Evolutionary conservation across 2,888 invertebrate species (phyloP).

Genomic region (Ochlodes sylvanus): DNA sequence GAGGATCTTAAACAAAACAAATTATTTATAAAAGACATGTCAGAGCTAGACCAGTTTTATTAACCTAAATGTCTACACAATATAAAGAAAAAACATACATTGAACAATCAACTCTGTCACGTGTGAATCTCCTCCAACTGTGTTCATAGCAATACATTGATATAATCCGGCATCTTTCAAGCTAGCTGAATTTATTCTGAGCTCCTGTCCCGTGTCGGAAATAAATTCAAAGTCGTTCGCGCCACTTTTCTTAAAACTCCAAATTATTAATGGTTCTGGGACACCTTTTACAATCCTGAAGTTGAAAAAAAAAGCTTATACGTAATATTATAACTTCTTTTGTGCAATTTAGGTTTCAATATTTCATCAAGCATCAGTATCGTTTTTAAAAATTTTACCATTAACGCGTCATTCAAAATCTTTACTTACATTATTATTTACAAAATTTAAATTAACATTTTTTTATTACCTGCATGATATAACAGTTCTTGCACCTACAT

Average conservation of each 20-base stretch:
- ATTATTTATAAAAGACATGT: background rate
- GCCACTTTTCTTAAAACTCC: slow-evolving; percentile 12
- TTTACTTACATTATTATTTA: background rate
- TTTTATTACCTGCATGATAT: background rate
- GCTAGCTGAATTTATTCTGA: background rate
- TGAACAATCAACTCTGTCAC: slow-evolving; percentile 11
- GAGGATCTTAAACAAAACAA: background rate
- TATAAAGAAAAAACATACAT: slow-evolving; percentile 11
- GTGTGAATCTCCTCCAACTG: slow-evolving; percentile 7
- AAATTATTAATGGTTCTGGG: slow-evolving; percentile 10
- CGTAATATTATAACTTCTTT: too few species aligned
- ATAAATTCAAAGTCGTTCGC: background rate
- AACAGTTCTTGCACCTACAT: background rate
- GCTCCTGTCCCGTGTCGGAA: background rate
- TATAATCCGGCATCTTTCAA: slow-evolving; percentile 10
- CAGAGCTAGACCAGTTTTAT: too few species aligned
- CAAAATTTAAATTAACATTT: background rate
- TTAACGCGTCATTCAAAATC: background rate
- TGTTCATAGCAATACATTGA: slow-evolving; percentile 17
- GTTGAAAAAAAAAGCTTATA: background rate
- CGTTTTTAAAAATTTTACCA: too few species aligned
- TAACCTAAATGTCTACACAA: too few species aligned
- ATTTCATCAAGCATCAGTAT: too few species aligned
- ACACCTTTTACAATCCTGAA: slow-evolving; percentile 3
- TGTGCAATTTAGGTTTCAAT: too few species aligned